Percentiles rank a stretch among this genome's conserved stretches.
phyloP scores from a whole-genome alignment of 2,113 vertebrate genomes.

The Psophia crepitans region DNA sequence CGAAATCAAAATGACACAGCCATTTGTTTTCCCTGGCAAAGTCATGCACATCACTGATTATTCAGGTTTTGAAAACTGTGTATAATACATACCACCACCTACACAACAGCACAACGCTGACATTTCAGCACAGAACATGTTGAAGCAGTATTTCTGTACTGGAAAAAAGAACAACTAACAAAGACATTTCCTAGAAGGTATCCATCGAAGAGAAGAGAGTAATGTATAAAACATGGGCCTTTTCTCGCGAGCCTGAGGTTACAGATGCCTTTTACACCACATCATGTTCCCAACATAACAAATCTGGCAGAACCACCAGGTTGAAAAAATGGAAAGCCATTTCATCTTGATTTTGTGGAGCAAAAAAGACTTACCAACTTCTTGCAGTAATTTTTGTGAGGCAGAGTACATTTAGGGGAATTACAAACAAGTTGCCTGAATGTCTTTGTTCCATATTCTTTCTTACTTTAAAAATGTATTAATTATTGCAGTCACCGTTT shows the following conservation, averaged over 20 bases:
- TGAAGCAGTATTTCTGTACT: slow-evolving; percentile 49
- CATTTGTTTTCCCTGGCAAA: slow-evolving; percentile 71
- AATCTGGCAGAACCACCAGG: slow-evolving; percentile 40
- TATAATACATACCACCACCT: slow-evolving; percentile 66
- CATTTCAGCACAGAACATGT: slow-evolving; percentile 62
- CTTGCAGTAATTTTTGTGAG: slow-evolving; percentile 9
- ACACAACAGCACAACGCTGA: slow-evolving; percentile 68
- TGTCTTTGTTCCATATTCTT: neutral
- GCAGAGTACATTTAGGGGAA: neutral
- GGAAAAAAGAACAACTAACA: slow-evolving; percentile 61
- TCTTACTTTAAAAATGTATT: neutral
- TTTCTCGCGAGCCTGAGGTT: slow-evolving; percentile 56
- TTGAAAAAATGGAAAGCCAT: slow-evolving; percentile 29
- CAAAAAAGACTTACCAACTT: neutral
- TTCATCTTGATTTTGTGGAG: neutral
- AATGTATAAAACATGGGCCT: slow-evolving; percentile 61
- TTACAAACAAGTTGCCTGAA: neutral
- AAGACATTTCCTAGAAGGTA: slow-evolving; percentile 65
- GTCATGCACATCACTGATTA: slow-evolving; percentile 64
- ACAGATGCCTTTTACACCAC: slow-evolving; percentile 61
- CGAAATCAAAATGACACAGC: slow-evolving; percentile 66
- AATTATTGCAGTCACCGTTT: neutral
- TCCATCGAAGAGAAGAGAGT: slow-evolving; percentile 19
- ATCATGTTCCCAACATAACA: slow-evolving; percentile 42
- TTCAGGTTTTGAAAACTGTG: slow-evolving; percentile 66